Conservation (phyloP, 64 coral and sea anemone species). For the Montipora cactus region DNA sequence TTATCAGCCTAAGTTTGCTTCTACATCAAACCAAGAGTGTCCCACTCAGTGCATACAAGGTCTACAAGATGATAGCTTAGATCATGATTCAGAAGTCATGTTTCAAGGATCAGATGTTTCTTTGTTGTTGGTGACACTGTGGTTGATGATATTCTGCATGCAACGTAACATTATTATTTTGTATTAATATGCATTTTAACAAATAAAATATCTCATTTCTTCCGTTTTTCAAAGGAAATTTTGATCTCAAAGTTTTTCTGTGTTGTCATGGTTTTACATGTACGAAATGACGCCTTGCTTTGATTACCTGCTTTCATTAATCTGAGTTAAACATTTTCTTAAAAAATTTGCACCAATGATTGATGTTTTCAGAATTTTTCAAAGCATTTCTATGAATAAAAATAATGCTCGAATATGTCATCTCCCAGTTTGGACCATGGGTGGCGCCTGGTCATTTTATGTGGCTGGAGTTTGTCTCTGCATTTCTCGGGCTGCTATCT, state of each 20-base stretch:
- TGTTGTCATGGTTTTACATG: background rate
- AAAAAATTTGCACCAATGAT: background rate
- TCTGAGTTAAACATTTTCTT: no score
- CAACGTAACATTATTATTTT: background rate
- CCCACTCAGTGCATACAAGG: background rate
- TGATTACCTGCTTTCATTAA: background rate
- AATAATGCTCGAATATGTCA: no score
- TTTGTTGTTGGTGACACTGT: constrained; percentile 11
- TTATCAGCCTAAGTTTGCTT: background rate
- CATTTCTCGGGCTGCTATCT: no score
- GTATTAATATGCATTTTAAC: background rate
- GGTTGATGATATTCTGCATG: constrained; percentile 16
- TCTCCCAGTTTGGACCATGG: no score
- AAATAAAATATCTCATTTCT: background rate
- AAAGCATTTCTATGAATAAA: no score
- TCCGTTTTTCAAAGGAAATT: background rate
- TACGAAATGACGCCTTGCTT: background rate
- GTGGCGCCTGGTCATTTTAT: no score
- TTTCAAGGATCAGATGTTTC: constrained; percentile 10
- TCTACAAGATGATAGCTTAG: background rate
- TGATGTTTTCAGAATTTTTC: background rate
- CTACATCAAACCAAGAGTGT: background rate
- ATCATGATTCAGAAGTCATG: constrained; percentile 2
- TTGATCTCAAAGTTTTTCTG: background rate
- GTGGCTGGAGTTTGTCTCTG: no score